Conservation (phyloP, 2,888 invertebrate species). For the Brassicogethes aeneus region DNA sequence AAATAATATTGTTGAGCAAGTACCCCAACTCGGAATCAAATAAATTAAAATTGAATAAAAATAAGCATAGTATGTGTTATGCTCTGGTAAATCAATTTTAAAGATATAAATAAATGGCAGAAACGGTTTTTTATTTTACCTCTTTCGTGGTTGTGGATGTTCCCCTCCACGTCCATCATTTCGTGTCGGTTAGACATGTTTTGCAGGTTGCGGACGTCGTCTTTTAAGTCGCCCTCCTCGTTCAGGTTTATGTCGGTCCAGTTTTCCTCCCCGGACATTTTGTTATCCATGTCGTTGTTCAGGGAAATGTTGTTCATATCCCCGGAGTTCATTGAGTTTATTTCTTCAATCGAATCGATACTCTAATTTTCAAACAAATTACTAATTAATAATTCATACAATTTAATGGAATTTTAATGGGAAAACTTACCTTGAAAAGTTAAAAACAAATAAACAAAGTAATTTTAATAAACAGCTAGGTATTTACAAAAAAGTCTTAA, state of each 20-base stretch:
- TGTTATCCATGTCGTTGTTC: slow-evolving; percentile 64
- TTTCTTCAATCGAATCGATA: slow-evolving; percentile 77
- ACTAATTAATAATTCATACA: neutral
- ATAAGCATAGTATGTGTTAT: too few species aligned
- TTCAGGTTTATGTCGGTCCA: slow-evolving; percentile 92
- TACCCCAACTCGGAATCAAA: too few species aligned
- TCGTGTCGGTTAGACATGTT: slow-evolving; percentile 49
- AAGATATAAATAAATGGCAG: too few species aligned
- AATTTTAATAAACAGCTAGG: too few species aligned
- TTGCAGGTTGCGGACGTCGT: slow-evolving; percentile 49
- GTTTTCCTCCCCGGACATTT: slow-evolving; percentile 71
- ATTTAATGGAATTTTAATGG: slow-evolving; percentile 11
- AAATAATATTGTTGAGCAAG: too few species aligned
- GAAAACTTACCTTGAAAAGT: too few species aligned
- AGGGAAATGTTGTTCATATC: slow-evolving; percentile 66
- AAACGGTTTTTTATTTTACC: slow-evolving; percentile 9
- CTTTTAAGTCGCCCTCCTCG: slow-evolving; percentile 59
- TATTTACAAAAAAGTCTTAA: too few species aligned
- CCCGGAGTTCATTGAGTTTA: slow-evolving; percentile 62
- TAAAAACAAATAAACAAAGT: too few species aligned
- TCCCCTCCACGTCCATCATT: slow-evolving; percentile 60
- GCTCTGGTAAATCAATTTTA: too few species aligned
- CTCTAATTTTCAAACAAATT: slow-evolving; percentile 48
- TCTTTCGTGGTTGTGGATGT: slow-evolving; percentile 33
- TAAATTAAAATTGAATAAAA: too few species aligned